phyloP scores from a whole-genome alignment of 2,113 vertebrate species.

The Sceloporus tristichus region DNA sequence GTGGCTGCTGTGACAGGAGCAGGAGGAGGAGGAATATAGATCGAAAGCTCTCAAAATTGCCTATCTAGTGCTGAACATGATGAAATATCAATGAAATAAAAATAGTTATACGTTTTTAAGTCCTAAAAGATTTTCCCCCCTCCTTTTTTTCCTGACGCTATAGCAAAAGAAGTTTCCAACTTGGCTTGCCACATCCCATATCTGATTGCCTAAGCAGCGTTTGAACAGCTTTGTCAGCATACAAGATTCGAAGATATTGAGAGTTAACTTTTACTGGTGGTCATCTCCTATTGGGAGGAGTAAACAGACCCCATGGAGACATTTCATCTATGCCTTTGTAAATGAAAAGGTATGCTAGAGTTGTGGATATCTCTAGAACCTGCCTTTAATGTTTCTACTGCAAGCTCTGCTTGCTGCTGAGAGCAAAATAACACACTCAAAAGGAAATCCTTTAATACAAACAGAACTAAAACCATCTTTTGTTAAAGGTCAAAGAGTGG shows the following conservation, averaged over 20 bases:
- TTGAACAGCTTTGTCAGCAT: constrained; percentile 22
- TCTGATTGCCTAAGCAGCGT: constrained; percentile 30
- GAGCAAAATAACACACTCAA: not conserved
- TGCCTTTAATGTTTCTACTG: not conserved
- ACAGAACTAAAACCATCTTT: not conserved
- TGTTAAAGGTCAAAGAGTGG: not conserved
- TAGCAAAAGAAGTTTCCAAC: constrained; percentile 13
- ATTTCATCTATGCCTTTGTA: not conserved
- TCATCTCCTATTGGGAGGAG: not conserved
- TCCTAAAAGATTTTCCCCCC: not conserved
- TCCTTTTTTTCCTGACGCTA: not conserved
- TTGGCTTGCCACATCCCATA: not conserved
- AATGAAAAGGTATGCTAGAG: constrained; percentile 4
- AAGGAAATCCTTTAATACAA: not conserved
- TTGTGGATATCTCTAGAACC: not conserved
- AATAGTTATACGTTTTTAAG: not conserved
- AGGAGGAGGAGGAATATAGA: not conserved
- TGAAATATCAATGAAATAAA: constrained; percentile 29
- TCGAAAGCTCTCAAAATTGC: not conserved
- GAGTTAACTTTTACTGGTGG: not conserved
- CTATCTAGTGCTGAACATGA: constrained; percentile 12
- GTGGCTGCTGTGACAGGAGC: not conserved
- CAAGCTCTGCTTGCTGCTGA: not conserved
- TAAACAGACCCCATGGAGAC: not conserved
- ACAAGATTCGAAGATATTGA: constrained; percentile 10